These are phyloP conservation scores for Sinocyclocheilus anshuiensis DNA, from an alignment of 2,113 vertebrate species.

Conservation along the genomic window DNA sequence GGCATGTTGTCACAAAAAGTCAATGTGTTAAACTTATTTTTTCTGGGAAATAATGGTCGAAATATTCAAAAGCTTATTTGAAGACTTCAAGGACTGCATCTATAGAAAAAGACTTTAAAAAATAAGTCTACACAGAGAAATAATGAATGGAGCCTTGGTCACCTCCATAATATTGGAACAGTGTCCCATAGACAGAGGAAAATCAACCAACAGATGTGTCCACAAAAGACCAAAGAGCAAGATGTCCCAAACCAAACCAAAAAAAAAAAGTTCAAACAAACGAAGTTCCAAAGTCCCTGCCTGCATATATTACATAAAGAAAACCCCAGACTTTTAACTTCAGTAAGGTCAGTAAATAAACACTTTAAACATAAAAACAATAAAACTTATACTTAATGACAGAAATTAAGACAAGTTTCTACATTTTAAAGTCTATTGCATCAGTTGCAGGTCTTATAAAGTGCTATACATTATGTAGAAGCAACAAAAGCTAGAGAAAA, in stretches of 20 bases:
- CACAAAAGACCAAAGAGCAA: constrained; percentile 12
- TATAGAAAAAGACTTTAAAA: neutral
- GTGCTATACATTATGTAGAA: neutral
- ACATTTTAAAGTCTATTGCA: neutral
- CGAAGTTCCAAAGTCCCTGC: neutral
- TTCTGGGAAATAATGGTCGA: neutral
- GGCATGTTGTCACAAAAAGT: constrained; percentile 2
- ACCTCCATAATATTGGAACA: too few species aligned
- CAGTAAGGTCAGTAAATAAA: neutral
- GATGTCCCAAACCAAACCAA: neutral
- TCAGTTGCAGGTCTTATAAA: neutral
- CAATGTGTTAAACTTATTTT: neutral
- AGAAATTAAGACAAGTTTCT: neutral
- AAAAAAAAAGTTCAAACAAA: constrained; percentile 1
- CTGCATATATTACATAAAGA: neutral
- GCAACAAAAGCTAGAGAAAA: neutral
- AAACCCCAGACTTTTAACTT: neutral
- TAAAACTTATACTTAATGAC: neutral
- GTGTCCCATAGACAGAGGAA: neutral
- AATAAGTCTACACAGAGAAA: neutral
- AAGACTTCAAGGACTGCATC: neutral
- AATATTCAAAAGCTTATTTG: neutral
- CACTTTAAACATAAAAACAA: neutral
- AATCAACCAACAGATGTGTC: neutral
- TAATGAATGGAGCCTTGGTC: too few species aligned